These are phyloP conservation scores for Drosophila meridionalis DNA, from an alignment of 2,888 invertebrate genomes.

Conservation along the genomic window DNA sequence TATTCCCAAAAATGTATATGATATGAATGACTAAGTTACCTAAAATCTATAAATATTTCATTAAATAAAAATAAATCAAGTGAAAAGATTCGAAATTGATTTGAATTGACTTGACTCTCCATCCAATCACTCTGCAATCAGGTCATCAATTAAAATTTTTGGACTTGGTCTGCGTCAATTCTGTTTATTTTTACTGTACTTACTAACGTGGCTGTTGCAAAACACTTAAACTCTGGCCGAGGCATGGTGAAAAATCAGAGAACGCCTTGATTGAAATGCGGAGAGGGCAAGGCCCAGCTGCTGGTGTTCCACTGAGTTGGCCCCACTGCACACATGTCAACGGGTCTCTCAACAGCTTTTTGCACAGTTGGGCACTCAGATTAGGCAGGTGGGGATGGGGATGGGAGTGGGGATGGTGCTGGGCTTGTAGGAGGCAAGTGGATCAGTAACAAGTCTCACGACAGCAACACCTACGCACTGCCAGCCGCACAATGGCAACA, in stretches of 20 bases:
- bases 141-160: not conserved
- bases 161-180: not conserved
- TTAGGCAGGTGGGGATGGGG: conserved; percentile 9
- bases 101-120: not conserved
- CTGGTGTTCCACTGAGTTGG: conserved; percentile 39
- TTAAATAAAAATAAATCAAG: not conserved
- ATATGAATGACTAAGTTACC: too few relatives aligned
- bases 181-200: conserved; percentile 1
- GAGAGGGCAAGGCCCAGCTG: conserved; percentile 19
- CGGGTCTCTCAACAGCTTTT: conserved; percentile 74
- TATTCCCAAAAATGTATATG: too few relatives aligned
- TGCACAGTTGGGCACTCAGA: conserved; percentile 43
- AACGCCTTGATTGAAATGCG: conserved; percentile 55
- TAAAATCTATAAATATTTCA: too few relatives aligned
- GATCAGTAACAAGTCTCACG: conserved; percentile 66
- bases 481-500: conserved; percentile 66
- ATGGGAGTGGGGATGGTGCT: not conserved
- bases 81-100: not conserved
- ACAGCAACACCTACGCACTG: conserved; percentile 52
- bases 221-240: conserved; percentile 8
- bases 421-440: not conserved
- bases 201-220: conserved; percentile 4
- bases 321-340: conserved; percentile 61
- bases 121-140: not conserved
- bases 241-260: conserved; percentile 35